Evolutionary conservation across 1,140 invertebrate genomes (phyloP), one percentile per base, ranked within the genome.

Genomic region (Helicoverpa zea): DNA sequence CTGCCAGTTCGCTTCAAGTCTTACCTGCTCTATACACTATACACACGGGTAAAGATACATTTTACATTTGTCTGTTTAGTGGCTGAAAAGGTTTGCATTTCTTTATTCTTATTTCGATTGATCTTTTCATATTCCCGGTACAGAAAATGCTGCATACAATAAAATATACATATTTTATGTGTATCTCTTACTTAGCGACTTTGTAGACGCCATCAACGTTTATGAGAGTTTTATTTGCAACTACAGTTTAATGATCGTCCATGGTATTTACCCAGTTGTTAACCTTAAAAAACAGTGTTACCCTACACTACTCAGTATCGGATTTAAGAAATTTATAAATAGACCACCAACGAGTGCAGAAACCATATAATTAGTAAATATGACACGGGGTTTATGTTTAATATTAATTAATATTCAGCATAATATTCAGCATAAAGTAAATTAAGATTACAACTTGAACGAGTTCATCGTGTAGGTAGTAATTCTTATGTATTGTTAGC

Each of bases 131-230:
- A 5, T 63, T 30, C 29, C 12, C 30, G 61, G 29, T 14, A 63
- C 7, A 14, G n/a, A 63, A 63, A 14, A 35, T 35, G 11, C 59
- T 3, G 35, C 35, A 23, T 23, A 23, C 23, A 23, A 23, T 23
- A 23, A 23, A 23, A 23, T 23, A 23, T 23, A 23, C 23, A 23
- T 23, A 23, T 23, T n/a, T 23, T 23, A 23, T 23, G 23, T 23
- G 23, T 35, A 35, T 35, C 35, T 35, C 35, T 97, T 97, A 97
- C 97, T 97, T 97, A 97, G 97, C 97, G 97, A 97, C n/a, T 97
- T 97, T 97, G 97, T 97, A 97, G 95, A 97, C 97, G 97, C 97
- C 97, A 97, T 97, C 96, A 96, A 97, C 97, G 97, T 97, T 87
- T 81, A 64, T 66, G 54, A 61, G 54, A 18, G 56, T 29, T 78